phyloP scores from a whole-genome alignment of 2,113 vertebrate species.

The Telmatochromis bifrenatus region DNA sequence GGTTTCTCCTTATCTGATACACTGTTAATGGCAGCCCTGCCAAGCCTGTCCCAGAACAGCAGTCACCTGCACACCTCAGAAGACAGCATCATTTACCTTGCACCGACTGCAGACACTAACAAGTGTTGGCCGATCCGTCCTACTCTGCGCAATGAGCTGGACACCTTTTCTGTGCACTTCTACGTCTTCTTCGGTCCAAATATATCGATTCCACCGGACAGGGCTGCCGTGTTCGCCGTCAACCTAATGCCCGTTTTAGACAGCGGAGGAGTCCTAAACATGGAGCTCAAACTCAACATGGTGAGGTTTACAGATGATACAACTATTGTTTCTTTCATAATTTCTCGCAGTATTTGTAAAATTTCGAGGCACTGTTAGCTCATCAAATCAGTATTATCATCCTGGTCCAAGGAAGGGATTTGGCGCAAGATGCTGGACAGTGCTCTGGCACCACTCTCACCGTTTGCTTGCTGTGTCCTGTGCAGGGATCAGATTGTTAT shows the following conservation, averaged over 20 bases:
- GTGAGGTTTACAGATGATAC: conserved; percentile 63
- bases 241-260: conserved; percentile 92
- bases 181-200: conserved; percentile 98
- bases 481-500: background rate
- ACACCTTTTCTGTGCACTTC: conserved; percentile 98
- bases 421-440: background rate
- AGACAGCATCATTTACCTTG: conserved; percentile 61
- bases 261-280: conserved; percentile 91
- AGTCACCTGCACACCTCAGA: conserved; percentile 35
- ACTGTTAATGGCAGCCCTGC: conserved; percentile 58
- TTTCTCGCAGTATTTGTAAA: background rate
- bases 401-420: background rate
- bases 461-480: background rate
- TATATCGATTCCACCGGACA: conserved; percentile 83
- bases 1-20: conserved; percentile 75
- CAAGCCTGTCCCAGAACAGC: conserved; percentile 52
- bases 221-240: conserved; percentile 87
- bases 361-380: background rate
- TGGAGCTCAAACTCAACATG: conserved; percentile 91
- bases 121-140: conserved; percentile 92
- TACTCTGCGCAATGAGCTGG: conserved; percentile 92
- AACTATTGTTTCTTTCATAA: background rate
- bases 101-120: conserved; percentile 52
- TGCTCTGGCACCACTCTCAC: background rate
- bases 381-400: background rate